These are phyloP conservation scores for Troglohyphantes excavatus DNA, from an alignment of 2,888 invertebrate genomes.

Conservation along the genomic window DNA sequence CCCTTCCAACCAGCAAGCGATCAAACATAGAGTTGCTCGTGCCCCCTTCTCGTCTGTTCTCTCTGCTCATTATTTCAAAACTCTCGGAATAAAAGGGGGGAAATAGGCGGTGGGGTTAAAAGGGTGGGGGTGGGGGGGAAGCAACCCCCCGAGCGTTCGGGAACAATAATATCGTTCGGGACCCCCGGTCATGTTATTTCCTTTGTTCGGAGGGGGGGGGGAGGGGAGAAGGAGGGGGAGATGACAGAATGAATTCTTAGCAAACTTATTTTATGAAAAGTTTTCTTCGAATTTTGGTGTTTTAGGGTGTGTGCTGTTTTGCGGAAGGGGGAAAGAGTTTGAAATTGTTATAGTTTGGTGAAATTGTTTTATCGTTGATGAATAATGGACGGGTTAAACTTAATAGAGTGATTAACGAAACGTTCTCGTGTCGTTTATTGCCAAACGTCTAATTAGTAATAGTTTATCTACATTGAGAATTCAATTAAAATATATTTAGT, in stretches of 20 bases:
- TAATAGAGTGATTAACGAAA: no score
- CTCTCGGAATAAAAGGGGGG: slow-evolving; percentile 63
- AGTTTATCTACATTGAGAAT: no score
- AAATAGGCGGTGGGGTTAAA: slow-evolving; percentile 64
- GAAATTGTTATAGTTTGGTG: not conserved
- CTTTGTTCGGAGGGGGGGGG: slow-evolving; percentile 32
- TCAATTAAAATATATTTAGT: no score
- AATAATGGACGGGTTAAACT: not conserved
- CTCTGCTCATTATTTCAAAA: slow-evolving; percentile 69
- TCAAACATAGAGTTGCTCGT: slow-evolving; percentile 70
- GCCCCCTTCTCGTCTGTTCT: not conserved
- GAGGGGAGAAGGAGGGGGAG: no score
- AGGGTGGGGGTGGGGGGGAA: slow-evolving; percentile 47
- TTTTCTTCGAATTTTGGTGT: slow-evolving; percentile 42
- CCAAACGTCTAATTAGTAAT: no score
- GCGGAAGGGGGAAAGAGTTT: not conserved
- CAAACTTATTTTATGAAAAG: slow-evolving; percentile 70
- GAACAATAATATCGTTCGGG: slow-evolving; percentile 75
- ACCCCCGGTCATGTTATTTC: slow-evolving; percentile 69
- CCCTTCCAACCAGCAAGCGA: slow-evolving; percentile 25
- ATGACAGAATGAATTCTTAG: slow-evolving; percentile 72
- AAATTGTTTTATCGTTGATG: not conserved
- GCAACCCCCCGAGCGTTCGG: not conserved
- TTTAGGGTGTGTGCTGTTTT: not conserved
- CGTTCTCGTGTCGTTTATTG: no score